Base-by-base conservation (phyloP, 2,797 vertebrate genomes). In the Dallia pectoralis region DNA sequence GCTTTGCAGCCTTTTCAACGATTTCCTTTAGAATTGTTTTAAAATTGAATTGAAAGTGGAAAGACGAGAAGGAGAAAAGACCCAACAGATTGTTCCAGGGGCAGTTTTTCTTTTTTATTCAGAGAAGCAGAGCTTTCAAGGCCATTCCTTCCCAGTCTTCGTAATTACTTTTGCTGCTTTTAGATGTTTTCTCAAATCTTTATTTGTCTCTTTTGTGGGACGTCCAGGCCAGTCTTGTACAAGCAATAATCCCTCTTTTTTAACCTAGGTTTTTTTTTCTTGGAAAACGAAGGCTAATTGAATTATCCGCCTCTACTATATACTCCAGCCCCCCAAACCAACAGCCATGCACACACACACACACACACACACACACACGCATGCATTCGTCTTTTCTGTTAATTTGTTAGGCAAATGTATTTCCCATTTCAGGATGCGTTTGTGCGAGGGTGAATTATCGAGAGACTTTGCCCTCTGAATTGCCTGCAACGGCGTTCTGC, bases 391-490 rank as follows among this genome's bases (percentile, higher is more conserved):
- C 87, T 85, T 95, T 96, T 96, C 95, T 96, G 97, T 96, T 95
- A 97, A 96, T 97, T 97, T 97, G 96, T 97, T 97, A 98, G 95
- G 96, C 96, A 97, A 97, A 97, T 96, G 95, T 95, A 97, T 96
- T 97, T 97, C 94, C 94, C 90, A 91, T 95, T 95, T 95, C 94
- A 95, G 94, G 94, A 95, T 96, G 95, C 95, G 90, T 95, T 96
- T 96, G 95, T 97, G 95, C 93, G 93, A 80, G 92, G 92, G 91
- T 91, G 94, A 93, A 94, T 96, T 93, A 93, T 93, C 86, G 93
- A 95, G n/a, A 92, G 91, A 90, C 95, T 97, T 96, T 96, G 95
- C 93, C 92, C 94, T 90, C 92, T 98, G 95, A 98, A 97, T 96
- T 94, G 94, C 94, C 95, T 91, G 94, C 95, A 95, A 95, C 94